A percentile compares a stretch with the other conserved stretches of the same genome.
Conservation (phyloP, 2,888 invertebrate species). For the Drosophila robusta region DNA sequence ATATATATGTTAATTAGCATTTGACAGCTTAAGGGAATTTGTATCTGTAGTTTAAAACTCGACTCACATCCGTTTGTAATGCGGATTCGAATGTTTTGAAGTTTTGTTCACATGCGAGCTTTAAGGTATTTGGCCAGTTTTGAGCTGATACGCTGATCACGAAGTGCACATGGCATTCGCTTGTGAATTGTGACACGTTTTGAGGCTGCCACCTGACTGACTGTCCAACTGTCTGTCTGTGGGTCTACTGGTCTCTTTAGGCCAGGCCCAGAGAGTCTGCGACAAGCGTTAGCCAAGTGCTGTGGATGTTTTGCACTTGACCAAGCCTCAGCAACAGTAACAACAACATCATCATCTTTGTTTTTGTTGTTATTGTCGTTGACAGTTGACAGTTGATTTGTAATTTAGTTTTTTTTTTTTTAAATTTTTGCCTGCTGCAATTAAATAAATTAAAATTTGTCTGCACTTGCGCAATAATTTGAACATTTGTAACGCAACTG, state of each 20-base stretch:
- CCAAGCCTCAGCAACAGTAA: slow-evolving; percentile 50
- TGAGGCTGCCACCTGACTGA: slow-evolving; percentile 40
- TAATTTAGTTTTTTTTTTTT: slow-evolving; percentile 39
- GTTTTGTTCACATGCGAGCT: slow-evolving; percentile 33
- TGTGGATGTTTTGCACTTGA: slow-evolving; percentile 58
- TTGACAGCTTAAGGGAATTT: slow-evolving; percentile 28
- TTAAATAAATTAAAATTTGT: slow-evolving; percentile 73
- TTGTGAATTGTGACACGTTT: slow-evolving; percentile 66
- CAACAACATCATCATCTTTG: slow-evolving; percentile 14
- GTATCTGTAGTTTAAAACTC: slow-evolving; percentile 19
- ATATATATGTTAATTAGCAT: slow-evolving; percentile 16
- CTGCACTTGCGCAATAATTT: slow-evolving; percentile 63
- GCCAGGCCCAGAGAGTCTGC: slow-evolving; percentile 23
- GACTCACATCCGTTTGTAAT: slow-evolving; percentile 22
- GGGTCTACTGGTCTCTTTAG: slow-evolving; percentile 21
- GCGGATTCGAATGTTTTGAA: slow-evolving; percentile 24
- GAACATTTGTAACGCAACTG: slow-evolving; percentile 61
- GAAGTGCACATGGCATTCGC: slow-evolving; percentile 50
- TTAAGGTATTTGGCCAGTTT: slow-evolving; percentile 43
- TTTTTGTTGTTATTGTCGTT: slow-evolving; percentile 28
- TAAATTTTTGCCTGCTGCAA: slow-evolving; percentile 39
- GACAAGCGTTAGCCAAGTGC: slow-evolving; percentile 13
- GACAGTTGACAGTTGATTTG: slow-evolving; percentile 57
- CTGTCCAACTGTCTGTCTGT: slow-evolving; percentile 5
- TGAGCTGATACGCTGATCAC: slow-evolving; percentile 50